A percentile compares a stretch with the other conserved stretches of the same genome.
These are phyloP conservation scores for Fissipunctia ypsillon DNA, from an alignment of 2,888 invertebrate species.

Conservation along the genomic window DNA sequence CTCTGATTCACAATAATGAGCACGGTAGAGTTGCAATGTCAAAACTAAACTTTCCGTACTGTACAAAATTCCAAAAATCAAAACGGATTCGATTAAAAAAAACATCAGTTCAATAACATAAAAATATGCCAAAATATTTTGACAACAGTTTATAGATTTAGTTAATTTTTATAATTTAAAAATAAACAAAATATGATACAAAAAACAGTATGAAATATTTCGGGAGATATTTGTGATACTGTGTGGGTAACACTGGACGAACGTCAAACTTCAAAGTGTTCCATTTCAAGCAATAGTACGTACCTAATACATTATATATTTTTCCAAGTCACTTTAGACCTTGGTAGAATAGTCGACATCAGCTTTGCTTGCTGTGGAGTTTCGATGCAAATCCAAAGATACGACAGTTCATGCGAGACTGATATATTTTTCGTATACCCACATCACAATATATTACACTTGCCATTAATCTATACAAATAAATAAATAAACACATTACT, in stretches of 20 bases:
- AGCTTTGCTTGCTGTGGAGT: no score
- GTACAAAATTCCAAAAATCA: background rate
- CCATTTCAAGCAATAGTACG: background rate
- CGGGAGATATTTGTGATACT: constrained; percentile 1
- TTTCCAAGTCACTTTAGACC: no score
- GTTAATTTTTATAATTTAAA: background rate
- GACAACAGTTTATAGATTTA: background rate
- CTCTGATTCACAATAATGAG: constrained; percentile 37
- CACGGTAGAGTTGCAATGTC: constrained; percentile 29
- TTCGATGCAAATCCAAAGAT: no score
- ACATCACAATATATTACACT: no score
- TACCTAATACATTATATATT: no score
- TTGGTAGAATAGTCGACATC: no score
- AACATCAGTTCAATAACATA: no score
- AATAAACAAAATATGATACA: no score
- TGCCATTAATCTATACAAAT: no score
- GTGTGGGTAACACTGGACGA: background rate
- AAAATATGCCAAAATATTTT: background rate
- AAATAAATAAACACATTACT: no score
- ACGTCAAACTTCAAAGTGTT: background rate
- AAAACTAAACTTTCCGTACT: background rate
- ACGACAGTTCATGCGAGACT: no score
- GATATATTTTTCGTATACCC: no score
- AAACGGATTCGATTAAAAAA: background rate
- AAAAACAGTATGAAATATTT: accelerated